Conservation (phyloP, 2,113 vertebrate genomes). For the Dasyurus viverrinus region DNA sequence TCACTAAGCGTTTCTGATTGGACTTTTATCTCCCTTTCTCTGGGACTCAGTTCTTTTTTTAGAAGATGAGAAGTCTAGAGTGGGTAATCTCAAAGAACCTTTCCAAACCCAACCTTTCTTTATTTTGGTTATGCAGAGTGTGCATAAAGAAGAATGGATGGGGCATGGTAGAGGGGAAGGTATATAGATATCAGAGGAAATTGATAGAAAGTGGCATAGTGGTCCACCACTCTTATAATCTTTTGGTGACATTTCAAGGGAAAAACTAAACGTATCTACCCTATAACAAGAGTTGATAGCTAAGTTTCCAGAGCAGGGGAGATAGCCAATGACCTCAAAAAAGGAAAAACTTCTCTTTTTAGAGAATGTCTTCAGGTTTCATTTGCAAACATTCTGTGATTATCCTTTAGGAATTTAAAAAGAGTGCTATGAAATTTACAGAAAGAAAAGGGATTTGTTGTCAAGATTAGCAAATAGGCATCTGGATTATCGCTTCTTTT, state of each 20-base stretch:
- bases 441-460: neutral
- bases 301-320: neutral
- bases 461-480: neutral
- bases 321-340: neutral
- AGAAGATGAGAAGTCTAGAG: neutral
- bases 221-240: neutral
- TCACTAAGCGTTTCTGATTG: neutral
- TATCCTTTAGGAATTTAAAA: neutral
- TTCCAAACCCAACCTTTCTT: neutral
- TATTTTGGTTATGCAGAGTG: neutral
- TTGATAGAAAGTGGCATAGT: neutral
- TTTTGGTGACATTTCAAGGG: neutral
- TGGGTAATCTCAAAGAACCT: neutral
- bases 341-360: neutral
- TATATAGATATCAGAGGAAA: neutral
- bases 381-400: neutral
- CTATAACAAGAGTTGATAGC: neutral
- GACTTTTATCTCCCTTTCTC: neutral
- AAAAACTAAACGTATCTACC: neutral
- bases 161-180: neutral
- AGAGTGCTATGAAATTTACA: neutral
- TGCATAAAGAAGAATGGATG: neutral
- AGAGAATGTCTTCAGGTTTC: neutral
- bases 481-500: neutral
- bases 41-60: neutral